phyloP scores from a whole-genome alignment of 2,888 invertebrate genomes.

The Palloptera scutellata region DNA sequence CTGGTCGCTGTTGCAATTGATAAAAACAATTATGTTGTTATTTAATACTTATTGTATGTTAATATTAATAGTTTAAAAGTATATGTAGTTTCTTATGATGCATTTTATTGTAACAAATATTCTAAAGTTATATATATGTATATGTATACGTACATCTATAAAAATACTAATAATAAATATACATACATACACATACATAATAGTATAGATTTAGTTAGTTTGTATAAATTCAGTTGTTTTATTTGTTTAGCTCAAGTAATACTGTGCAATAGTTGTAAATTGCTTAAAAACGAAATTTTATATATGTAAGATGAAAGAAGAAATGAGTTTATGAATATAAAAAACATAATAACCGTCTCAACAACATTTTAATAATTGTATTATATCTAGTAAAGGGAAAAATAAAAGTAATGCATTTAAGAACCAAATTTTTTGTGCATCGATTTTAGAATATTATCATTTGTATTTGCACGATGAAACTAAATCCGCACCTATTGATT shows the following conservation, averaged over 20 bases:
- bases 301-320: background rate
- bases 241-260: background rate
- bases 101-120: slow-evolving; percentile 28
- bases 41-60: background rate
- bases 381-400: background rate
- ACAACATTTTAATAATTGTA: too few relatives aligned
- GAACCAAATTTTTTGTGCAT: background rate
- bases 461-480: too few relatives aligned
- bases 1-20: background rate
- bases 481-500: too few relatives aligned
- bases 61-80: slow-evolving; percentile 4
- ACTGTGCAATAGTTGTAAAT: slow-evolving; percentile 10
- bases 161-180: background rate
- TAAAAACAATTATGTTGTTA: background rate
- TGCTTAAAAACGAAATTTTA: slow-evolving; percentile 6
- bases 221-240: background rate
- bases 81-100: background rate
- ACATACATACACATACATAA: background rate
- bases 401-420: slow-evolving; percentile 1
- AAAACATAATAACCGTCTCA: background rate
- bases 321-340: background rate
- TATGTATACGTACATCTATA: too few relatives aligned
- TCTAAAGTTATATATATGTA: background rate
- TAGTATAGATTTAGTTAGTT: background rate
- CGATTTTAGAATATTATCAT: too few relatives aligned